Base-by-base conservation (phyloP, 2,797 vertebrate species). In the Gila robusta region DNA sequence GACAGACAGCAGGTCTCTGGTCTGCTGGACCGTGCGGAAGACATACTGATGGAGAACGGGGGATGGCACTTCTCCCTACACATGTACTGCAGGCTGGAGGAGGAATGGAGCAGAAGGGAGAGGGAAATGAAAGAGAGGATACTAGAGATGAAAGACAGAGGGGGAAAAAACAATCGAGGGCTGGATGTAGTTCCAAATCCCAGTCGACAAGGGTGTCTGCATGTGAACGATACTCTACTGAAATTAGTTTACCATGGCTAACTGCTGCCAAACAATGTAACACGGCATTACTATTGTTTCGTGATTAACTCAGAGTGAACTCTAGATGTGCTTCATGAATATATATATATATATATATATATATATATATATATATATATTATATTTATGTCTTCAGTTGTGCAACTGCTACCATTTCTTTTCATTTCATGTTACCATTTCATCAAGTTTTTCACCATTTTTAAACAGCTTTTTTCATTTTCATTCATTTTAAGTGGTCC, bases 41-140 rank as follows among this genome's bases (percentile, higher is more conserved):
- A 92, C 49, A 82, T 90, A 79, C 11, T 93, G 85, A 87, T 87
- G 85, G 93, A 92, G 86, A 92, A 92, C 0, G 84, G 91, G 3
- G 84, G 81, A 14, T 92, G 91, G 91, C 90, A 89, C 88, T 92
- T 93, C 87, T 93, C 91, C 52, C 86, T 93, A 26, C 88, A 92
- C 83, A 91, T 92, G 91, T 91, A 91, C 86, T 86, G 66, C 54
- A 88, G 88, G 67, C 81, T 90, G 87, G 92, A 92, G 86, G 90
- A 93, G 90, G 89, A 93, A 69, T 91, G 91, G 90, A 90, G 62
- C 39, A 54, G 37, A 70, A 89, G 90, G 81, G 90, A 93, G 87
- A 88, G 81, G 88, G 85, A 90, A 86, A 91, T 92, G 74, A 90
- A 87, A 86, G 89, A 89, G 76, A 77, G 12, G 41, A 88, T 89